phyloP scores from a whole-genome alignment of 2,113 vertebrate genomes.

The Rhinogobius similis region DNA sequence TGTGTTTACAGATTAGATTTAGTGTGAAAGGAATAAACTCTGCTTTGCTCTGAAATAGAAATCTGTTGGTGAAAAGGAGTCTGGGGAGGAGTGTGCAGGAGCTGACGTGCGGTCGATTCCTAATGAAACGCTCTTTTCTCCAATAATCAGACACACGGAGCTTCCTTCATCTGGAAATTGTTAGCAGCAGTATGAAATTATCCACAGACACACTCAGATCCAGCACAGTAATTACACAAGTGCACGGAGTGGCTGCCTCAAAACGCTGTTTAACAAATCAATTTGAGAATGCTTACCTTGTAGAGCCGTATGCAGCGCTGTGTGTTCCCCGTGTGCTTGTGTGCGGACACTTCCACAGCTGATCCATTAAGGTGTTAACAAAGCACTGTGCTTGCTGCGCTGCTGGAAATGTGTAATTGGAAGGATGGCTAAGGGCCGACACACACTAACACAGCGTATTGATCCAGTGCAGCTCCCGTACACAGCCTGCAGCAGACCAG shows the following conservation, averaged over 20 bases:
- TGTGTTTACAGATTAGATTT: neutral
- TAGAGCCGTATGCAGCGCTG: conserved; percentile 74
- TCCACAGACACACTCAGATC: conserved; percentile 72
- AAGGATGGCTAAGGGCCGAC: conserved; percentile 82
- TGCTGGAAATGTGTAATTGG: conserved; percentile 85
- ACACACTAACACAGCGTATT: conserved; percentile 78
- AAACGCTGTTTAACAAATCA: conserved; percentile 87
- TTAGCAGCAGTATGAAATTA: conserved; percentile 75
- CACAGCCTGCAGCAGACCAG: conserved; percentile 57
- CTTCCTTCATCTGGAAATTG: conserved; percentile 73
- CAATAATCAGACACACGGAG: conserved; percentile 74
- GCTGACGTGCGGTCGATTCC: conserved; percentile 38
- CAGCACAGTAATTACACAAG: conserved; percentile 71
- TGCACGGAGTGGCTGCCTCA: conserved; percentile 71
- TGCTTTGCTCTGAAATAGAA: conserved; percentile 9
- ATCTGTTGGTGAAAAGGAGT: neutral
- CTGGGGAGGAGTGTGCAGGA: neutral
- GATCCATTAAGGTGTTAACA: conserved; percentile 82
- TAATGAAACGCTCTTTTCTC: conserved; percentile 60
- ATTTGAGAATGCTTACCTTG: conserved; percentile 86
- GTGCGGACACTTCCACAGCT: conserved; percentile 67
- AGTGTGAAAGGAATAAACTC: neutral
- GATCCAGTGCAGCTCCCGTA: conserved; percentile 68
- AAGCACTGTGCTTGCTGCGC: conserved; percentile 77
- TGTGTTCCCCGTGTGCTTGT: conserved; percentile 41